Evolutionary conservation across 2,888 invertebrate species (phyloP).

Genomic region (Silvanus unidentatus): DNA sequence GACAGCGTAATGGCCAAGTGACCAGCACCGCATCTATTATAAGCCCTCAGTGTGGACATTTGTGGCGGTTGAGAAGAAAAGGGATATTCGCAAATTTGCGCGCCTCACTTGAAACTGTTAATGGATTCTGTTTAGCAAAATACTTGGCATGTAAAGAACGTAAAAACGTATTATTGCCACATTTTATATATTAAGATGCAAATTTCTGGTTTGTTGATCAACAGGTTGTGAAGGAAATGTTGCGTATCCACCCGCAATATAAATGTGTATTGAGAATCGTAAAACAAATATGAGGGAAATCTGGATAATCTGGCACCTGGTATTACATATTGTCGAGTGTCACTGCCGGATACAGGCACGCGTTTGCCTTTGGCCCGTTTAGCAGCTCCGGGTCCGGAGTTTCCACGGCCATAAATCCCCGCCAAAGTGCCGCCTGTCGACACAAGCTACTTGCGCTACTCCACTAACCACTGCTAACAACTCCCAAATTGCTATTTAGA

Average conservation of each 20-base stretch:
- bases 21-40: conserved; percentile 2
- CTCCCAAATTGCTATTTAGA: conserved; percentile 45
- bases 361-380: conserved; percentile 29
- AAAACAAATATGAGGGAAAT: conserved; percentile 37
- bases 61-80: no score
- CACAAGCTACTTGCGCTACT: conserved; percentile 39
- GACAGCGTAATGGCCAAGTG: conserved; percentile 24
- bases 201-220: no score
- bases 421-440: conserved; percentile 38
- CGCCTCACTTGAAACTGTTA: no score
- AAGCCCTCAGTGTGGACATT: no score
- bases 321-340: conserved; percentile 34
- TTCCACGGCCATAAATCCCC: conserved; percentile 39
- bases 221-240: conserved; percentile 24
- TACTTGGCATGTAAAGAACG: no score
- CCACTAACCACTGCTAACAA: conserved; percentile 45
- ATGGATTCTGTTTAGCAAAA: no score
- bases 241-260: conserved; percentile 19
- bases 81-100: no score
- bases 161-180: no score
- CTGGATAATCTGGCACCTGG: conserved; percentile 37
- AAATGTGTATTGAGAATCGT: conserved; percentile 30
- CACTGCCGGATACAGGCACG: conserved; percentile 34
- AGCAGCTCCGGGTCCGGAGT: conserved; percentile 32
- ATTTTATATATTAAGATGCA: no score